phyloP scores from a whole-genome alignment of 2,888 invertebrate genomes.

The Prosopocoilus inquinatus region DNA sequence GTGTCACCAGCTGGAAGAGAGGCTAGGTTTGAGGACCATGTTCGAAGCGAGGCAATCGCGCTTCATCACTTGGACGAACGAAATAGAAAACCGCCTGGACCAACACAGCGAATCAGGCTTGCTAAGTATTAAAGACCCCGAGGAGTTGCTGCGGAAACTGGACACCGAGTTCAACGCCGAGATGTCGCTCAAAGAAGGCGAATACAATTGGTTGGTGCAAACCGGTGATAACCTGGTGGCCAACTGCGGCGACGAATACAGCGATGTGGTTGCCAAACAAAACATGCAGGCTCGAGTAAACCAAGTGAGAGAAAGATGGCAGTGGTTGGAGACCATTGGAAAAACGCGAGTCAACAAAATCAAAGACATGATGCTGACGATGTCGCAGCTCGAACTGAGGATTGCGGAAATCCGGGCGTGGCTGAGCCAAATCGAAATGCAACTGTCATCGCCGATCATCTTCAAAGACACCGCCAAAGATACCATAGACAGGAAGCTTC shows the following conservation, averaged over 20 bases:
- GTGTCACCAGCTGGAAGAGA: constrained; percentile 71
- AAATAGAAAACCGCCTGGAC: constrained; percentile 66
- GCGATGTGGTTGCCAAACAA: constrained; percentile 58
- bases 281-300: constrained; percentile 58
- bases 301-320: constrained; percentile 69
- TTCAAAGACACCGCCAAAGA: constrained; percentile 66
- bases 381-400: constrained; percentile 67
- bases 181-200: constrained; percentile 71
- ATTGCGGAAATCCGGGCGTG: constrained; percentile 70
- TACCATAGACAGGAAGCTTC: constrained; percentile 66
- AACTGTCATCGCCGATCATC: constrained; percentile 65
- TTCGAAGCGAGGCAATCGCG: constrained; percentile 67
- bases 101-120: constrained; percentile 55
- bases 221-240: constrained; percentile 66
- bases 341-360: constrained; percentile 70
- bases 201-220: constrained; percentile 73
- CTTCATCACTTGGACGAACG: constrained; percentile 69
- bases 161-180: constrained; percentile 76
- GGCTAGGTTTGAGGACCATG: constrained; percentile 66
- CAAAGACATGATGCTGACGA: constrained; percentile 68
- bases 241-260: constrained; percentile 64
- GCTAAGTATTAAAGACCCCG: constrained; percentile 59
- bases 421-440: constrained; percentile 70
- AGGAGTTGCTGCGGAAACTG: constrained; percentile 68
- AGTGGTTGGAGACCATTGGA: constrained; percentile 67